Evolutionary conservation across 2,888 invertebrate species (phyloP).

Genomic region (Cataglyphis albicans): DNA sequence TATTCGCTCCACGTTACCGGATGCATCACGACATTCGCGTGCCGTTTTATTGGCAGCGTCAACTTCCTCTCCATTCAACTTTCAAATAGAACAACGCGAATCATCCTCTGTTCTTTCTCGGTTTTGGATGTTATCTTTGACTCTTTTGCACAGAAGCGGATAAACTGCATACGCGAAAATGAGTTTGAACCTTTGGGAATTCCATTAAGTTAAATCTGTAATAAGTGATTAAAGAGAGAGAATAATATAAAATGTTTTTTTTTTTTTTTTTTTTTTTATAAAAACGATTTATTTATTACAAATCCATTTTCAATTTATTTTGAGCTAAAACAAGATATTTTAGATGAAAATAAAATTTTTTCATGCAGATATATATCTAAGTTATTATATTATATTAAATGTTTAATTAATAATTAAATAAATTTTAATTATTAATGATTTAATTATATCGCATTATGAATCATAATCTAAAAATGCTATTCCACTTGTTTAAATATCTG

Average conservation of each 20-base stretch:
- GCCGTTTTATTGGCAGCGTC: conserved; percentile 64
- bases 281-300: conserved; percentile 10
- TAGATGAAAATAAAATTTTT: background rate
- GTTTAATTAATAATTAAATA: background rate
- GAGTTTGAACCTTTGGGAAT: background rate
- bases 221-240: background rate
- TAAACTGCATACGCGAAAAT: conserved; percentile 17
- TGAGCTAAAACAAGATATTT: background rate
- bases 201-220: conserved; percentile 21
- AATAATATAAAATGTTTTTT: background rate
- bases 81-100: conserved; percentile 46
- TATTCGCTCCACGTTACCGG: conserved; percentile 30
- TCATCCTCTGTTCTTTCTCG: background rate
- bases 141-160: background rate
- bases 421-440: background rate
- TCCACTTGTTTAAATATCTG: background rate
- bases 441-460: background rate
- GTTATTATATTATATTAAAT: background rate
- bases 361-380: background rate
- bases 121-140: conserved; percentile 8
- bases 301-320: background rate
- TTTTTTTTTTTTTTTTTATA: background rate
- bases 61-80: conserved; percentile 32
- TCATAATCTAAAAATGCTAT: background rate
- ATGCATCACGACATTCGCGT: conserved; percentile 63